Base-by-base conservation (phyloP, 2,888 invertebrate genomes). In the Heliconius charithonia region DNA sequence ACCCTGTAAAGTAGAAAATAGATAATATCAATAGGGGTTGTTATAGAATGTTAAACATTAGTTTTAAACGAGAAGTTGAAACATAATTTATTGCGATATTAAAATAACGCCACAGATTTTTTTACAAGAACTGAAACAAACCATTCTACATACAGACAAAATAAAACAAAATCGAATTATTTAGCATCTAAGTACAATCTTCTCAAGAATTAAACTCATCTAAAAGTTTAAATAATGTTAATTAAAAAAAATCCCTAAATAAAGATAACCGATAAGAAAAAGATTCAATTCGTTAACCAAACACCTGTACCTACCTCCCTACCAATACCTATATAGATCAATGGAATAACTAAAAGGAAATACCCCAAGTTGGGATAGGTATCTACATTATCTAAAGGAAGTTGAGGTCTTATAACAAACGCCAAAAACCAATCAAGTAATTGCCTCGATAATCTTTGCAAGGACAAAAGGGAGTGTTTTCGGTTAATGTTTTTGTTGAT, bases 371-470 rank as follows among this genome's bases (percentile, higher is more conserved):
- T 67, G 59, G 67, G 25, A 41, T 7, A 77, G 59, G 56, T 45
- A 45, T 13, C 37, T 59, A 77, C n/a, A 73, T 77, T 73, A 74
- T 67, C 78, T 69, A 10, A 41, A 79, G 75, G 83, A 83, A 85
- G 79, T 82, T 83, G 79, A 78, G 71, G 41, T 78, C 80, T 72
- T 73, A 74, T 75, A 74, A 83, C 87, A 90, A 90, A 92, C 51
- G 91, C 90, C 91, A 88, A 89, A 91, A 92, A 90, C 90, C 93
- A 94, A 94, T 94, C 93, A 92, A 90, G 93, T 94, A 94, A 94
- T 94, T 93, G 91, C 79, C 41, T 41, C 63, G 92, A 92, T 93
- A 91, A 90, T 91, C 91, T 91, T 91, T 88, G 88, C 88, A 83
- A 85, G 67, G 85, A 86, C 85, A 87, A 86, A 37, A 86, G 85